These are phyloP conservation scores for Apoderus coryli DNA, from an alignment of 2,888 invertebrate species.

Conservation along the genomic window DNA sequence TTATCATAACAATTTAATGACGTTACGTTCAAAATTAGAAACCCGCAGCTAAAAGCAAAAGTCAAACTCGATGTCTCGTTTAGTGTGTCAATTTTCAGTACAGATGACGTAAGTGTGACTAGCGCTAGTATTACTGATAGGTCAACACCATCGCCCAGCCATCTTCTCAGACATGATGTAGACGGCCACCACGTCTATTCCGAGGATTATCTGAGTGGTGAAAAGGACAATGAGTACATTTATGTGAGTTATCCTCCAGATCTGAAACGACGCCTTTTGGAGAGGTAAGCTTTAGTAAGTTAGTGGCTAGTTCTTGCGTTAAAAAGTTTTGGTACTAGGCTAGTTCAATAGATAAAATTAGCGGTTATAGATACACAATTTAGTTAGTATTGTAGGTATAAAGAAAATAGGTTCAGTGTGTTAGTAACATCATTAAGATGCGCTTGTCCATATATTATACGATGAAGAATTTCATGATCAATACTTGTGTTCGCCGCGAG, in stretches of 20 bases:
- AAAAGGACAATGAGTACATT: conserved; percentile 61
- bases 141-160: conserved; percentile 50
- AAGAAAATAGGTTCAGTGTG: too few relatives aligned
- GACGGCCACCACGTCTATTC: conserved; percentile 30
- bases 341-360: too few relatives aligned
- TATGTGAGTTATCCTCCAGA: conserved; percentile 82
- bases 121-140: conserved; percentile 53
- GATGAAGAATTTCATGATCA: too few relatives aligned
- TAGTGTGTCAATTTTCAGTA: conserved; percentile 39
- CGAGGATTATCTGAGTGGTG: conserved; percentile 33
- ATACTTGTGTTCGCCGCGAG: too few relatives aligned
- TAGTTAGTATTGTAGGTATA: too few relatives aligned
- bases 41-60: too few relatives aligned
- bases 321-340: background rate
- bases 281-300: conserved; percentile 43
- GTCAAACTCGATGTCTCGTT: too few relatives aligned
- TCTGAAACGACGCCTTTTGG: conserved; percentile 65
- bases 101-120: conserved; percentile 53
- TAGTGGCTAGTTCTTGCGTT: background rate
- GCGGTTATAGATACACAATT: too few relatives aligned
- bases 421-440: too few relatives aligned
- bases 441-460: too few relatives aligned
- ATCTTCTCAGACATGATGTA: conserved; percentile 35
- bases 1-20: too few relatives aligned
- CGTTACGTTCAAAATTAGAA: too few relatives aligned